Percentiles rank a stretch among this genome's conserved stretches.
phyloP scores from a whole-genome alignment of 1,140 invertebrate species.

The Glossosoma conforme region DNA sequence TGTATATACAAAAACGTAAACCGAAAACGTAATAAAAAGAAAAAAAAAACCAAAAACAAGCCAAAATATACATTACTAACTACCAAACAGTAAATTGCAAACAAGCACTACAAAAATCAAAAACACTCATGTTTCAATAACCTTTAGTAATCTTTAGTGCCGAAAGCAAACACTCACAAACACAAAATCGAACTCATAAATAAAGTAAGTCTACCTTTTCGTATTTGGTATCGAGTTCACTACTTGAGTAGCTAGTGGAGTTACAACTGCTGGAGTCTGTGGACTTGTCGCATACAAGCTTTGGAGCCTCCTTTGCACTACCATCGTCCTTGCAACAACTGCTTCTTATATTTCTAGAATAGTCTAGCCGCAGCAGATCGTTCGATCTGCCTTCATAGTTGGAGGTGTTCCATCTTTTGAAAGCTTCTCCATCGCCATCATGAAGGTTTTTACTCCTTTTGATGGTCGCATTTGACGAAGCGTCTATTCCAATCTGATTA shows the following conservation, averaged over 20 bases:
- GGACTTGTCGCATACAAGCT: no score
- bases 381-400: background rate
- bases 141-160: background rate
- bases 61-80: background rate
- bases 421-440: background rate
- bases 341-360: background rate
- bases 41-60: background rate
- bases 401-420: background rate
- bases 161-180: background rate
- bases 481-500: no score
- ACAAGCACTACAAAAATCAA: no score
- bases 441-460: background rate
- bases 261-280: no score
- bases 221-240: slow-evolving; percentile 16
- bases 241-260: slow-evolving; percentile 16
- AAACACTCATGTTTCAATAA: background rate
- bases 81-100: no score
- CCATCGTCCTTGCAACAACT: background rate
- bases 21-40: no score
- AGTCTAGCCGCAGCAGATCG: background rate
- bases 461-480: no score
- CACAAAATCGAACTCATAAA: background rate
- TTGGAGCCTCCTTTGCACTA: no score
- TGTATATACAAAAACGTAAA: background rate
- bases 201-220: slow-evolving; percentile 15